Evolutionary conservation across 2,113 vertebrate species (phyloP), one percentile per base, ranked within the genome.

Genomic region (Meriones unguiculatus): DNA sequence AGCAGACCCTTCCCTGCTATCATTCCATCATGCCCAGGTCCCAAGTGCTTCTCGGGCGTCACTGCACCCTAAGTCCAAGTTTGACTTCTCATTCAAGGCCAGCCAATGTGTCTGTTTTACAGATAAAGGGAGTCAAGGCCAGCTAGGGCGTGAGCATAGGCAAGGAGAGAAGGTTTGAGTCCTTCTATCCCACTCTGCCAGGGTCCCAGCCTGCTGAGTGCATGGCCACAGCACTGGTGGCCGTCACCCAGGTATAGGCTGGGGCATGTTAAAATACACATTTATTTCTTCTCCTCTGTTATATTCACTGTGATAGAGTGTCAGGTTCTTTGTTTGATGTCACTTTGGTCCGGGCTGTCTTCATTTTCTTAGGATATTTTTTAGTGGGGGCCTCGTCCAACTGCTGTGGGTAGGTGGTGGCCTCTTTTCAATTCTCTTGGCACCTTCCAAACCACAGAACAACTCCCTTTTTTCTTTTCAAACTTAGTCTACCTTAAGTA

Each of bases 111-210:
- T 78, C 88, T 57, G 50, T 41, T 76, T 87, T 38, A 50, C 38
- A 62, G 57, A 28, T 3, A 20, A 46, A n/a, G 46, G 24, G 38
- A 22, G 69, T 46, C 11, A 28, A 54, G 67, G 14, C n/a, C 57
- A 57, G 30, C 9, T 65, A 76, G 82, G 18, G 54, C 4, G 22
- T 75, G 28, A 38, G 24, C 12, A 65, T 17, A 54, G 73, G 69
- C 12, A 18, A 57, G 52, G 87, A 50, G 59, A 20, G 38, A 73
- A 72, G 50, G 59, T 46, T 9, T 7, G 70, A 35, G 59, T 22
- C 30, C 17, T 73, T 73, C 64, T 28, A 2, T 17, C 0, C 14
- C 38, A 25, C 12, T 22, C 35, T 0, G 32, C 22, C 0, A 0
- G 30, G 69, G 57, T 70, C 69, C 11, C 69, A 92, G 54, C 32